Conservation (phyloP, 1,140 invertebrate genomes). For the Oppia nitens region DNA sequence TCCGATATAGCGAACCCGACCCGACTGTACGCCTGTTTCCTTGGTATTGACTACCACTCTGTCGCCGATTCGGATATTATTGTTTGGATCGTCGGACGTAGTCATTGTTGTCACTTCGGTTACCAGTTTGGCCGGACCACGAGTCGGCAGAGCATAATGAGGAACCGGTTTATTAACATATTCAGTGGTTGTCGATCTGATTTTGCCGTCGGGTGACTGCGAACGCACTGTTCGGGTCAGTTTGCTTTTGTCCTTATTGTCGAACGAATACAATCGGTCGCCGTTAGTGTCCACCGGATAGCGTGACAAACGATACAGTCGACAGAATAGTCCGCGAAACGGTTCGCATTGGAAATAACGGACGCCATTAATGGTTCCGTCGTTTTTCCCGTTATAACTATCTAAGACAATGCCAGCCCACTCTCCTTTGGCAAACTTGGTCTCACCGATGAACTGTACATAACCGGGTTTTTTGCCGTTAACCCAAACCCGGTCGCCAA, state of each 20-base stretch:
- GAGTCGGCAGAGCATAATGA: neutral
- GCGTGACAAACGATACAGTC: slow-evolving; percentile 20
- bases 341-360: slow-evolving; percentile 87
- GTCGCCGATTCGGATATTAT: neutral
- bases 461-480: slow-evolving; percentile 79
- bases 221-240: neutral
- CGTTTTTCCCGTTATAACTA: slow-evolving; percentile 89
- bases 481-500: slow-evolving; percentile 87
- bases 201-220: neutral
- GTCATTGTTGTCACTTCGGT: slow-evolving; percentile 14
- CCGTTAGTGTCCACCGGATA: slow-evolving; percentile 12
- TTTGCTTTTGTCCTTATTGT: neutral
- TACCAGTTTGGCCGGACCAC: slow-evolving; percentile 1
- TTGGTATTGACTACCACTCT: neutral
- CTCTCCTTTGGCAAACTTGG: slow-evolving; percentile 63
- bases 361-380: slow-evolving; percentile 79
- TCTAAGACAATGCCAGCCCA: slow-evolving; percentile 95
- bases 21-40: neutral
- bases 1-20: neutral
- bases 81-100: neutral
- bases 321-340: slow-evolving; percentile 78
- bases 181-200: neutral
- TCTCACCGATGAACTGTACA: slow-evolving; percentile 95
- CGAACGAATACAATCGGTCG: neutral
- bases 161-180: neutral